phyloP scores from a whole-genome alignment of 2,888 invertebrate genomes.

The Archaeoteleia sp. region DNA sequence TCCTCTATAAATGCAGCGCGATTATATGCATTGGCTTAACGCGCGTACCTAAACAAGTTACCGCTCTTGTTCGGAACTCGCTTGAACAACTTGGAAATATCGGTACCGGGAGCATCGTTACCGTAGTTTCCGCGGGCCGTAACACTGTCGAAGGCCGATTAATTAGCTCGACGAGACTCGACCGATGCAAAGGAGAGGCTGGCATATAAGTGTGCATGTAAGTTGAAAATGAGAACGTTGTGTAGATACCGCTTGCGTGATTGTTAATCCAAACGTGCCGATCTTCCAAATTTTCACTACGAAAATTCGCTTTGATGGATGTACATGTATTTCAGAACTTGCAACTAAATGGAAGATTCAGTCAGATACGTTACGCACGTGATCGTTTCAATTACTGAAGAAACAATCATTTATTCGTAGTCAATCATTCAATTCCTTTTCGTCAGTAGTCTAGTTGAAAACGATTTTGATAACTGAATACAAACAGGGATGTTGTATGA shows the following conservation, averaged over 20 bases:
- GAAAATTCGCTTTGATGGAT: slow-evolving; percentile 31
- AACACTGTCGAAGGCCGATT: slow-evolving; percentile 53
- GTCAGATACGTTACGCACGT: background rate
- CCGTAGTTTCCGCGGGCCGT: slow-evolving; percentile 45
- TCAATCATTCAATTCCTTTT: background rate
- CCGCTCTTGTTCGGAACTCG: slow-evolving; percentile 42
- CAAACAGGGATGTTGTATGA: too few relatives aligned
- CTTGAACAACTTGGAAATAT: slow-evolving; percentile 48
- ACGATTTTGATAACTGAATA: too few relatives aligned
- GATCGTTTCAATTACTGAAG: background rate
- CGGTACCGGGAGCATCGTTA: slow-evolving; percentile 49
- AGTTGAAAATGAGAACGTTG: slow-evolving; percentile 24
- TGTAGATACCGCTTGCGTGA: slow-evolving; percentile 33
- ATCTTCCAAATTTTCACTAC: slow-evolving; percentile 37
- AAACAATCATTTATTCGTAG: background rate
- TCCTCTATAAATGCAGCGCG: slow-evolving; percentile 33
- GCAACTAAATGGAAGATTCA: slow-evolving; percentile 2
- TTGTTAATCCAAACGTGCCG: slow-evolving; percentile 38
- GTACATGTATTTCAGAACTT: slow-evolving; percentile 24
- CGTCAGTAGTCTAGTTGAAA: background rate
- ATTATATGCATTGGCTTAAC: slow-evolving; percentile 39
- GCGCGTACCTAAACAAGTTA: slow-evolving; percentile 49
- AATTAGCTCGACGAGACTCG: slow-evolving; percentile 52
- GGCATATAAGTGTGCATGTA: slow-evolving; percentile 20
- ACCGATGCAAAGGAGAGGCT: slow-evolving; percentile 42